These are phyloP conservation scores for Tympanoctomys barrerae DNA, from an alignment of 2,797 vertebrate genomes.

Conservation along the genomic window DNA sequence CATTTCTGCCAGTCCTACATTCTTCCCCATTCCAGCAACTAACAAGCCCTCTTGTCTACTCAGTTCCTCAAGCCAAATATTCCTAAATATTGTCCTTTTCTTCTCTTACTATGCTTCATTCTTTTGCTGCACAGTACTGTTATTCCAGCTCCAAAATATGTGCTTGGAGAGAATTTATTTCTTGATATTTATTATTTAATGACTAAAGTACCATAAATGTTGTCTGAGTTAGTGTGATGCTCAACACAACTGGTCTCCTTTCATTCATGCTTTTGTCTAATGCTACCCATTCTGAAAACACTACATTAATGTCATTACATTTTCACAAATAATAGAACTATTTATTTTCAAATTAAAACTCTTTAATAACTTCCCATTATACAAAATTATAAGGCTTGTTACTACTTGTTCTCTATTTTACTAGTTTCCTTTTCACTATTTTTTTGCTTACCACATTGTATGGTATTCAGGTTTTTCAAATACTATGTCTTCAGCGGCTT, in stretches of 20 bases:
- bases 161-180: not conserved
- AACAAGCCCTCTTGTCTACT: not conserved
- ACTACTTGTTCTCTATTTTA: not conserved
- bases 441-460: not conserved
- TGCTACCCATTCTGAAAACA: not conserved
- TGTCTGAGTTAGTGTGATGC: not conserved
- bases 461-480: not conserved
- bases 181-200: not conserved
- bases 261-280: not conserved
- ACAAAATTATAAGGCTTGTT: not conserved
- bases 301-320: not conserved
- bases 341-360: not conserved
- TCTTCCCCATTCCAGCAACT: accelerated
- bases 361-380: not conserved
- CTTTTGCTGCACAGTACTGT: not conserved
- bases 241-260: not conserved
- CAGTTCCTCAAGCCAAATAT: not conserved
- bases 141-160: not conserved
- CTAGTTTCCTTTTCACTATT: not conserved
- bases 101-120: not conserved
- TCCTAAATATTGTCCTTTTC: not conserved
- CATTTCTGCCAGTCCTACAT: no score
- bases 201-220: not conserved
- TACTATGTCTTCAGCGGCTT: not conserved
- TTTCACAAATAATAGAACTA: not conserved